Evolutionary conservation across 2,113 vertebrate genomes (phyloP).

Genomic region (Platycercus adscitus): DNA sequence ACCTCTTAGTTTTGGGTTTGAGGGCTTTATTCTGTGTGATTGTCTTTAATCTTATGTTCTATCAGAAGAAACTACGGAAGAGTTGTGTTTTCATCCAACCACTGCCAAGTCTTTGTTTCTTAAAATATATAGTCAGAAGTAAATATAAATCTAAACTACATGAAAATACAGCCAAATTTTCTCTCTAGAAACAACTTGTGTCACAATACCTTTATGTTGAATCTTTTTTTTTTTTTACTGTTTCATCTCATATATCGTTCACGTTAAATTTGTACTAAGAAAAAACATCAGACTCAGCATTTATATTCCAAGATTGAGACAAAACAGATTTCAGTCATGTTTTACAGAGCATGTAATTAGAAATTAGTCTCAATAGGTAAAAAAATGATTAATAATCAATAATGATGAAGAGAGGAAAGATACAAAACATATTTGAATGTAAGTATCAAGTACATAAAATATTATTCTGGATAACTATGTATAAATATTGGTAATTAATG

Average conservation of each 20-base stretch:
- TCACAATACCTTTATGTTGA: not conserved
- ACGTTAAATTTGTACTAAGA: not conserved
- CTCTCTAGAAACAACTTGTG: not conserved
- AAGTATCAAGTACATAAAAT: conserved; percentile 7
- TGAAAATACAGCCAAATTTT: not conserved
- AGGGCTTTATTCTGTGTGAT: not conserved
- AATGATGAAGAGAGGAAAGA: not conserved
- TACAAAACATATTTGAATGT: not conserved
- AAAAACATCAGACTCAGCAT: not conserved
- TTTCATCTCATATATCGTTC: not conserved
- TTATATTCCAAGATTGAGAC: not conserved
- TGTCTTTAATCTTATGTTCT: not conserved
- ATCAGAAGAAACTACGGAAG: not conserved
- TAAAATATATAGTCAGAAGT: not conserved
- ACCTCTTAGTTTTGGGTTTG: not conserved
- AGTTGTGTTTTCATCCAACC: not conserved
- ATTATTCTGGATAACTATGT: not conserved
- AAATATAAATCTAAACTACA: not conserved
- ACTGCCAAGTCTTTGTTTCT: not conserved
- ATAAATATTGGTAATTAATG: not conserved
- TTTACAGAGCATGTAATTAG: not conserved
- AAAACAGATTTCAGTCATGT: not conserved
- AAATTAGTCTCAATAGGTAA: not conserved
- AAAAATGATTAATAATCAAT: not conserved
- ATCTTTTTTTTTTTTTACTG: not conserved